Evolutionary conservation across 2,113 vertebrate genomes (phyloP), one percentile per base, ranked within the genome.

Genomic region (Pseudorasbora parva): DNA sequence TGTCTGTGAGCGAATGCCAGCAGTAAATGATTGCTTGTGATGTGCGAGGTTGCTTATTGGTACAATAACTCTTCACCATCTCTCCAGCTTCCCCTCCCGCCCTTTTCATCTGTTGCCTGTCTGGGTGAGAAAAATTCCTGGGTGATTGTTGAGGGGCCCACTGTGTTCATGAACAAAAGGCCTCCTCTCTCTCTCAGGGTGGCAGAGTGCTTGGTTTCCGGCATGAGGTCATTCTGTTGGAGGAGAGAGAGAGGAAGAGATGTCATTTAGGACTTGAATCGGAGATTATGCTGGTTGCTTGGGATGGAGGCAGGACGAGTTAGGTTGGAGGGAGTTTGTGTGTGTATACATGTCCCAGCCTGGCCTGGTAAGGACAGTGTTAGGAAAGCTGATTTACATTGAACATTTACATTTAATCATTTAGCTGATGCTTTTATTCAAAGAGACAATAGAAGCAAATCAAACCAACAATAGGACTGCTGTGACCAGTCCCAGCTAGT

Each of bases 151-250:
- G 94, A 84, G 85, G 90, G 89, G 90, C 86, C 86, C 90, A 93
- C 91, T 94, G 92, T 94, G 91, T 83, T 27, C 89, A 80, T 84
- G 86, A 85, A 89, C 94, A 93, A 95, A 94, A 94, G 92, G 92
- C 87, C 89, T 81, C 88, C 91, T 90, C 94, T 92, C 88, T 94
- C 88, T 94, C 91, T 82, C 64, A 83, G 72, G 74, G 88, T 72
- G 88, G 82, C 86, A 56, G 90, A 94, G 93, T 90, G 80, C 89
- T 87, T 88, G 88, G 91, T 93, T 95, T 95, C 94, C 92, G 90
- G 92, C 90, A 87, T 94, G 92, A 95, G 93, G 92, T 93, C 93
- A 94, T 90, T 90, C 91, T 86, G 89, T 90, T 92, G 85, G 91
- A 84, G 17, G 51, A 21, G 51, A 54, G 49, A 45, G 56, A 92